Evolutionary conservation across 2,888 invertebrate genomes (phyloP), one percentile per base, ranked within the genome.

Genomic region (Scaptomyza tumidula): DNA sequence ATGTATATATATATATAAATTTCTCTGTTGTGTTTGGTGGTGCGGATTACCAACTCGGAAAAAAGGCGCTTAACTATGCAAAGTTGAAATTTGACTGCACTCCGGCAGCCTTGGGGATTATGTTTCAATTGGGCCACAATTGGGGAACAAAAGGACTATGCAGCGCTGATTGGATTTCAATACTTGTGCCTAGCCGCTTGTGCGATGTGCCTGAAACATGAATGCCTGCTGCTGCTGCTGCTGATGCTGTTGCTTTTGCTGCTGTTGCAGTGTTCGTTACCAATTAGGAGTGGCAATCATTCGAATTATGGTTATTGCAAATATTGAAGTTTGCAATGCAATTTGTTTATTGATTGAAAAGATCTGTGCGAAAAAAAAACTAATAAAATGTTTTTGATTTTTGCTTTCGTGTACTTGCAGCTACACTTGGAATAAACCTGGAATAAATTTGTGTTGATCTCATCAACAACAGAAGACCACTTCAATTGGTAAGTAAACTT

Each of bases 41-140:
- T 55, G 72, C 63, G 86, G 78, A 78, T 83, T 83, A 83, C 71
- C 58, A 75, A 71, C 78, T 86, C 65, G 24, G 58, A 73, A 78
- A 80, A 77, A 77, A 68, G 66, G 68, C 75, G 59, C 61, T 61
- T 64, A 70, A 55, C 69, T 67, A 53, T 44, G 63, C 46, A 37
- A 66, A 60, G 41, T 45, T 60, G 48, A 46, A 71, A 67, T 58
- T 78, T 65, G 71, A 58, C 71, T 72, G 63, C 64, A 59, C 43
- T 54, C 52, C 35, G n/a, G 41, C 44, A 61, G 63, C 61, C 53
- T 52, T 54, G 49, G 53, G 78, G 74, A 77, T 81, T 71, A 77
- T 71, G 64, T 76, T 86, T 80, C 83, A 80, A 83, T 86, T 82
- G 71, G 71, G 56, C 19, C 19, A 45, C 59, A 49, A 57, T 59